A percentile compares a stretch with the other conserved stretches of the same genome.
Conservation (phyloP, 23 tunicate genomes). For the Trididemnum miniatum region DNA sequence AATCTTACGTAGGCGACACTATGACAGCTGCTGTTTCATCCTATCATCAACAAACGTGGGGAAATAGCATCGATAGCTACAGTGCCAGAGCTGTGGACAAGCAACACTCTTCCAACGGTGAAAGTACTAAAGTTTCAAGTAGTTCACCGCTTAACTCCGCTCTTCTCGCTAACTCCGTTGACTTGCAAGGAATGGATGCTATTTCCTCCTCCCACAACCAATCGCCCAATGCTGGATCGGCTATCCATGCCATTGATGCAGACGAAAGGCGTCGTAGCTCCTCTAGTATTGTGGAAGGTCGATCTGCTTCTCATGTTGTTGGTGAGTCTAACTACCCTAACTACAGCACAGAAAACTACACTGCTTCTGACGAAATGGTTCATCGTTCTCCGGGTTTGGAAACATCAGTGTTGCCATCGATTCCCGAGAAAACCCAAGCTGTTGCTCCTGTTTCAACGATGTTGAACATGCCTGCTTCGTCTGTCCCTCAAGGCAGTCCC, state of each 20-base stretch:
- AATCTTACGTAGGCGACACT: constrained; percentile 8
- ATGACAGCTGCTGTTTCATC: constrained; percentile 48
- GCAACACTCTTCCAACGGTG: constrained; percentile 7
- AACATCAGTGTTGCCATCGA: constrained; percentile 23
- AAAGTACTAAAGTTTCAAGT: neutral
- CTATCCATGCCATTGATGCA: neutral
- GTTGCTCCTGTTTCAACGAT: neutral
- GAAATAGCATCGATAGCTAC: constrained; percentile 19
- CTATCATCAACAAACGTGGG: constrained; percentile 37
- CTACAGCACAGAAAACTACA: constrained; percentile 13
- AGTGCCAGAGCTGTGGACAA: neutral
- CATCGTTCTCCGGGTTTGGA: constrained; percentile 24
- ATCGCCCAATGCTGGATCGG: constrained; percentile 2
- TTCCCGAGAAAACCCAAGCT: constrained; percentile 23
- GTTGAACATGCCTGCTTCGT: constrained; percentile 28
- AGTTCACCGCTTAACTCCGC: constrained; percentile 21
- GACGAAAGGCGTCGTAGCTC: constrained; percentile 26
- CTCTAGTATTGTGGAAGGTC: constrained; percentile 21
- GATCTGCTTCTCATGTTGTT: neutral
- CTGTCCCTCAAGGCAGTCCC: constrained; percentile 29
- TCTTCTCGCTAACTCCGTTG: neutral
- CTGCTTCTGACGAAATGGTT: constrained; percentile 10
- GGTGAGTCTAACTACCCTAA: neutral
- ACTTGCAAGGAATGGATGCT: neutral
- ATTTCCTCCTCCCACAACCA: neutral